Percentiles rank a stretch among this genome's conserved stretches.
phyloP scores from a whole-genome alignment of 1,140 invertebrate genomes.

The Orchestia grillus region DNA sequence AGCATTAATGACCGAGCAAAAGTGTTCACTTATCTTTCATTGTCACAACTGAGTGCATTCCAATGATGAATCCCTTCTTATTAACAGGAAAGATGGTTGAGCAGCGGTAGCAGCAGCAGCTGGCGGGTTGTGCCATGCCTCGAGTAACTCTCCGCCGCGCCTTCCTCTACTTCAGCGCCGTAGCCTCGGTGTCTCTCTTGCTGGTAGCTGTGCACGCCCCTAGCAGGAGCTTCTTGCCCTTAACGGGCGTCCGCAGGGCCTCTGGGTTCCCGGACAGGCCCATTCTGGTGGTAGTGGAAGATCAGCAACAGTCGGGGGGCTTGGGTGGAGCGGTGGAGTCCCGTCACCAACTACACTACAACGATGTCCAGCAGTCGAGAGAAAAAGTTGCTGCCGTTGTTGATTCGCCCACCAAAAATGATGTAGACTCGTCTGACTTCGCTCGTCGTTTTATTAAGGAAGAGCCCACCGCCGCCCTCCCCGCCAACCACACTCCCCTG shows the following conservation, averaged over 20 bases:
- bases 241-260: constrained; percentile 66
- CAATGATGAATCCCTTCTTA: background rate
- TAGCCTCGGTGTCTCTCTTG: constrained; percentile 72
- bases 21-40: too few relatives aligned
- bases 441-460: constrained; percentile 28
- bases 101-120: constrained; percentile 13
- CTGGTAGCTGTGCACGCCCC: constrained; percentile 73
- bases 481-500: constrained; percentile 62
- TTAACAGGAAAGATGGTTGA: background rate
- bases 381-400: constrained; percentile 42
- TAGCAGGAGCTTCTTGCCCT: constrained; percentile 69
- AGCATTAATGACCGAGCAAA: too few relatives aligned
- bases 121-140: constrained; percentile 65
- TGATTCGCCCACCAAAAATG: background rate
- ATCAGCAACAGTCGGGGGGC: constrained; percentile 60
- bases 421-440: constrained; percentile 38
- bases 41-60: too few relatives aligned
- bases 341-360: constrained; percentile 13
- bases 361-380: constrained; percentile 1
- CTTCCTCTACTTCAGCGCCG: constrained; percentile 73
- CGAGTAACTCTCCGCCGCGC: constrained; percentile 74
- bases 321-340: constrained; percentile 54
- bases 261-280: constrained; percentile 68
- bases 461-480: constrained; percentile 58
- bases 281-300: constrained; percentile 69